phyloP scores from a whole-genome alignment of 1,140 invertebrate species.

The Hydropsyche tenuis region DNA sequence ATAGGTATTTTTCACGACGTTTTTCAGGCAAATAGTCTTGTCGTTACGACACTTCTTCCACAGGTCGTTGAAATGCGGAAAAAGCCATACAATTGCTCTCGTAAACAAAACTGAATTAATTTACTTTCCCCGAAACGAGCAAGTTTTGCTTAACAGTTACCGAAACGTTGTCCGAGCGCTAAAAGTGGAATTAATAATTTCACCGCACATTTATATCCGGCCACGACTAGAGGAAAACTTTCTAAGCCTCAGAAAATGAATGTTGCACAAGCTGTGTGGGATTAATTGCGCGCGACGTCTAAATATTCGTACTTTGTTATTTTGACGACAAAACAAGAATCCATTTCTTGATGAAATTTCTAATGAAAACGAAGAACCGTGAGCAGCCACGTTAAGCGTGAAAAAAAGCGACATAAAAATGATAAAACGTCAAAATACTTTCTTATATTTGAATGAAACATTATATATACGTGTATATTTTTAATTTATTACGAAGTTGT shows the following conservation, averaged over 20 bases:
- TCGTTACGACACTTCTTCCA: background rate
- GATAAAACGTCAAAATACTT: no score
- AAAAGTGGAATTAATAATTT: slow-evolving; percentile 25
- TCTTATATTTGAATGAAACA: no score
- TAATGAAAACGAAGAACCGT: slow-evolving; percentile 5
- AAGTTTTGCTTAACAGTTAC: no score
- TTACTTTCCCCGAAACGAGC: background rate
- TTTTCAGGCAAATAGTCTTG: background rate
- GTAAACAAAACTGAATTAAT: no score
- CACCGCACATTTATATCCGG: slow-evolving; percentile 14
- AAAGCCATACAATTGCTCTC: background rate
- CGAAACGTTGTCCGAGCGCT: background rate
- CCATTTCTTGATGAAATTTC: slow-evolving; percentile 16
- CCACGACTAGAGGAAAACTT: slow-evolving; percentile 16
- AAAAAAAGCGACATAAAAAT: no score
- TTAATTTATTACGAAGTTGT: no score
- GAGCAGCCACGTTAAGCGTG: no score
- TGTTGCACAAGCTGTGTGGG: slow-evolving; percentile 25
- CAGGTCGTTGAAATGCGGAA: no score
- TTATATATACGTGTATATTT: no score
- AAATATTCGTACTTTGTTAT: slow-evolving; percentile 18
- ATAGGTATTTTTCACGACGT: slow-evolving; percentile 18
- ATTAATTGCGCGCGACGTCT: slow-evolving; percentile 13
- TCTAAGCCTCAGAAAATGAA: slow-evolving; percentile 21
- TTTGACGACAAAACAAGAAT: background rate